Evolutionary conservation across 2,797 vertebrate species (phyloP), one percentile per base, ranked within the genome.

Genomic region (Myotis daubentonii): DNA sequence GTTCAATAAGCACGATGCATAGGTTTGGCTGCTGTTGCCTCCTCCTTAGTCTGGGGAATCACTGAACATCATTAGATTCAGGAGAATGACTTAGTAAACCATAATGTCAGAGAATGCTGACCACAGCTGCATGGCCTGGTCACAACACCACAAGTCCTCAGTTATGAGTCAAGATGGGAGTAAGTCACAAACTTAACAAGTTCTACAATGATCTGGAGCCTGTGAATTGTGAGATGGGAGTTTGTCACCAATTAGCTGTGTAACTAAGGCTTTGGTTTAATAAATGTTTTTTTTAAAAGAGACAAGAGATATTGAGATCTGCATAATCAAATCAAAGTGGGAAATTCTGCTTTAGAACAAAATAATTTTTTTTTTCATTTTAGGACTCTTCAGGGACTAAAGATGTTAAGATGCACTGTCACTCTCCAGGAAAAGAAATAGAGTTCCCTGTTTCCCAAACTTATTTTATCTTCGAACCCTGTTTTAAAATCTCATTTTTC

Each of bases 11-110:
- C 16, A 19, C 70, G 55, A 51, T 0, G 5, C 8, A n/a, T 1
- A 20, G 20, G 22, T 33, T 79, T 10, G 41, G 41, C 41, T 44
- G 33, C n/a, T 33, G 11, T 68, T 36, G 36, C 44, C 17, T 71
- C 66, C 47, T 84, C 6, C 47, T 89, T 47, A 17, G 23, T 49
- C 15, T 89, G 33, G 23, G 23, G 53, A 89, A 72, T 87, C 74
- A 66, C 49, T 1, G 1, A 75, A 55, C 16, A 79, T 47, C 20
- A 79, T 33, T 82, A 78, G 44, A 86, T 74, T 79, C 75, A 76
- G 71, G 55, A 94, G 49, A 93, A 81, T 28, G 44, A 76, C 9
- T 92, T 92, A 49, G 33, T 70, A 90, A 93, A 78, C 62, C 36
- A 76, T 87, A 88, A 44, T 44, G 60, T 83, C 66, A 93, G n/a